Evolutionary conservation across 2,888 invertebrate genomes (phyloP).

Genomic region (Xestoiulus laeticollis): DNA sequence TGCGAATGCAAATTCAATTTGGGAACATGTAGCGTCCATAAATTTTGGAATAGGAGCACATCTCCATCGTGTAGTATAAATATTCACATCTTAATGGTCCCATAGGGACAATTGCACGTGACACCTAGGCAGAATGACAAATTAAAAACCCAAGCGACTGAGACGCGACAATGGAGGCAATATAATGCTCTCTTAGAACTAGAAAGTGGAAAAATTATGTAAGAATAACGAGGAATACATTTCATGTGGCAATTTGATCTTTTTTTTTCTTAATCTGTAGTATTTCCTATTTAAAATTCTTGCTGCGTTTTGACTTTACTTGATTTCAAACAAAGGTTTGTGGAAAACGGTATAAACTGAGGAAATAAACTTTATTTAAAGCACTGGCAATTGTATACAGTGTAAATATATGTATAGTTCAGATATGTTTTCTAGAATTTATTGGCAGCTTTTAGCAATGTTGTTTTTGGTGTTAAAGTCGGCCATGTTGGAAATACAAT

Average conservation of each 20-base stretch:
- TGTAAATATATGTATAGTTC: no score
- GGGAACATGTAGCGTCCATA: neutral
- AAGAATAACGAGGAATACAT: neutral
- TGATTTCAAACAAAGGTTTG: no score
- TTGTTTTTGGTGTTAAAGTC: no score
- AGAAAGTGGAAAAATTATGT: neutral
- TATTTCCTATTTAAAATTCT: neutral
- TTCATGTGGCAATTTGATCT: neutral
- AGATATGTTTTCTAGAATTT: no score
- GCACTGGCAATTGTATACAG: no score
- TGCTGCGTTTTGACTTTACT: neutral
- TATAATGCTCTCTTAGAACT: neutral
- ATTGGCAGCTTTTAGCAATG: no score
- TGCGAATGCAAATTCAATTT: neutral
- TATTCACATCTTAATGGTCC: slow-evolving; percentile 2
- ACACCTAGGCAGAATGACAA: slow-evolving; percentile 15
- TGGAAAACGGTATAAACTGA: no score
- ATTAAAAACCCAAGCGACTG: slow-evolving; percentile 8
- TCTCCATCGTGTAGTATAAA: neutral
- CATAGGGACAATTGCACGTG: slow-evolving; percentile 26
- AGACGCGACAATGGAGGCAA: slow-evolving; percentile 18
- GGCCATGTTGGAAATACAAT: no score
- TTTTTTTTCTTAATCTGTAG: neutral
- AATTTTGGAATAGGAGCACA: neutral
- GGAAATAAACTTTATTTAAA: no score